A percentile compares a stretch with the other conserved stretches of the same genome.
These are phyloP conservation scores for Hyposoter didymator DNA, from an alignment of 2,888 invertebrate genomes.

Conservation along the genomic window DNA sequence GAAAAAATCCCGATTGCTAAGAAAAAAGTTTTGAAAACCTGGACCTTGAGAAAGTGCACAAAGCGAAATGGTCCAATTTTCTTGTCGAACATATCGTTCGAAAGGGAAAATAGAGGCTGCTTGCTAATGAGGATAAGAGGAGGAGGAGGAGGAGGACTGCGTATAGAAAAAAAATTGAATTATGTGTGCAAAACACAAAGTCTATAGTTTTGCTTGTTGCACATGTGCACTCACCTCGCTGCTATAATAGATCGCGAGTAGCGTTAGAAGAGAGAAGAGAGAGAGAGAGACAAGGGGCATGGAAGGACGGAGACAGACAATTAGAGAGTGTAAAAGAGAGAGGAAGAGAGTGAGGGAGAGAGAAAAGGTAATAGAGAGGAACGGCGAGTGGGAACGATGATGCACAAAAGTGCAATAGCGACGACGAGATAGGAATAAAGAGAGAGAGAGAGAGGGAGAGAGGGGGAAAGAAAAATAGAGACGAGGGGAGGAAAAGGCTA, in stretches of 20 bases:
- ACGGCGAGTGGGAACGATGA: conserved; percentile 51
- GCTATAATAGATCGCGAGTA: conserved; percentile 62
- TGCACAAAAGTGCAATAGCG: conserved; percentile 41
- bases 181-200: conserved; percentile 56
- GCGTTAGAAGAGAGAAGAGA: conserved; percentile 4
- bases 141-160: conserved; percentile 8
- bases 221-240: conserved; percentile 47
- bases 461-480: conserved; percentile 60
- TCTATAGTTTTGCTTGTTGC: conserved; percentile 35
- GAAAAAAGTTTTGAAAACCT: neutral
- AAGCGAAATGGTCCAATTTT: conserved; percentile 41
- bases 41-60: neutral
- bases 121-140: neutral
- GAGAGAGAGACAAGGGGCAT: conserved; percentile 43
- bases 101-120: conserved; percentile 26
- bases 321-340: conserved; percentile 24
- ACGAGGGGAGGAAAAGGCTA: conserved; percentile 80
- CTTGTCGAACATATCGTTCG: conserved; percentile 38
- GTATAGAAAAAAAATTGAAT: conserved; percentile 33
- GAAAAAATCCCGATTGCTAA: neutral
- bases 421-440: conserved; percentile 14
- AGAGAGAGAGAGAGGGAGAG: conserved; percentile 39
- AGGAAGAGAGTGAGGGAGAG: conserved; percentile 19
- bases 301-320: conserved; percentile 41
- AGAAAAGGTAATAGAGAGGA: conserved; percentile 49